Evolutionary conservation across 2,888 invertebrate genomes (phyloP).

Genomic region (Microchrysa polita): DNA sequence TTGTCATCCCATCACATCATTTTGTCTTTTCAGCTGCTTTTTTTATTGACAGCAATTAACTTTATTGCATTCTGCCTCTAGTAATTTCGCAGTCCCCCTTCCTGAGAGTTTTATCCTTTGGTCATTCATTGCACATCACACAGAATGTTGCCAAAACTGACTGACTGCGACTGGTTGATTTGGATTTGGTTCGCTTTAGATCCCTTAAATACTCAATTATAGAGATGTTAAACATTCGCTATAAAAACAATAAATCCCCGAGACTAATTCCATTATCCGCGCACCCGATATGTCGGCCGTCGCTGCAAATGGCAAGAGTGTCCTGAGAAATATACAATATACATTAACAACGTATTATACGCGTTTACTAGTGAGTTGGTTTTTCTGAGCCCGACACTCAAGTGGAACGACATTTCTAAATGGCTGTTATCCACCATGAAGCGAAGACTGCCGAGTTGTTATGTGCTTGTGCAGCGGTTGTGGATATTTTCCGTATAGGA

Average conservation of each 20-base stretch:
- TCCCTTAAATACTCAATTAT: constrained; percentile 50
- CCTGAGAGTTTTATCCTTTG: neutral
- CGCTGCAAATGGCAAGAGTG: neutral
- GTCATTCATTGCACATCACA: constrained; percentile 3
- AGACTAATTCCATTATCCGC: constrained; percentile 43
- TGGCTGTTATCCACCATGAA: constrained; percentile 40
- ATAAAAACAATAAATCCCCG: constrained; percentile 46
- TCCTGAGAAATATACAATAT: constrained; percentile 24
- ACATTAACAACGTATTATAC: too few species aligned
- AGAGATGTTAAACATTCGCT: constrained; percentile 48
- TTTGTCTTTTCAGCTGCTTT: constrained; percentile 1
- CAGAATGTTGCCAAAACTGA: neutral
- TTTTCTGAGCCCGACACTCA: constrained; percentile 14
- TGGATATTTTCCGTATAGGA: too few species aligned
- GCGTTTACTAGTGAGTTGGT: neutral
- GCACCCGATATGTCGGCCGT: neutral
- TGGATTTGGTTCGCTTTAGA: constrained; percentile 37
- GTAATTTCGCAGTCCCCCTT: neutral
- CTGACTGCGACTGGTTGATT: constrained; percentile 13
- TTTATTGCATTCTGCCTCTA: constrained; percentile 32
- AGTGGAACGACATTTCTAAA: constrained; percentile 44
- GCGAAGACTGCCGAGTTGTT: neutral
- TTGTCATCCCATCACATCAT: neutral
- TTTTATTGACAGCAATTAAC: constrained; percentile 42
- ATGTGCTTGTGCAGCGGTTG: neutral